A percentile compares a stretch with the other conserved stretches of the same genome.
phyloP scores from a whole-genome alignment of 2,113 vertebrate genomes.

The Todiramphus saurophagus region DNA sequence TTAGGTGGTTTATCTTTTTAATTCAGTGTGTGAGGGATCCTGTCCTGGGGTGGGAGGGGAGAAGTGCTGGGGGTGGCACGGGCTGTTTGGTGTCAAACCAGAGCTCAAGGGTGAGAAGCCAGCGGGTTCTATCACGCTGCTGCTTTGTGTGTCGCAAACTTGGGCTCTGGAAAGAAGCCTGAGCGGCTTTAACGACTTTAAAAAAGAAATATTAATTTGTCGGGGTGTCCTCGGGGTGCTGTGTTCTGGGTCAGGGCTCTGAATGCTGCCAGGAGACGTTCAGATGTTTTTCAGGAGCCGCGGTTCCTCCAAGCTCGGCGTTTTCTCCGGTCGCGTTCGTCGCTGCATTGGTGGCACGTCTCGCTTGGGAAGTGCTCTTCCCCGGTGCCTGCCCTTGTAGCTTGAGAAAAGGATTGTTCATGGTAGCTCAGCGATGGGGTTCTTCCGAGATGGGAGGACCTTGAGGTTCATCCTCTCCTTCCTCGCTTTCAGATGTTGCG shows the following conservation, averaged over 20 bases:
- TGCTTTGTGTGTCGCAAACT: fast-evolving
- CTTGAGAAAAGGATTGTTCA: neutral
- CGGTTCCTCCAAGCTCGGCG: neutral
- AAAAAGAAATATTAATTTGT: fast-evolving
- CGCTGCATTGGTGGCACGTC: fast-evolving
- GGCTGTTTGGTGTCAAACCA: neutral
- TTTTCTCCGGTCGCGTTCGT: fast-evolving
- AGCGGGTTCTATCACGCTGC: fast-evolving
- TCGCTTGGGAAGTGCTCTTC: fast-evolving
- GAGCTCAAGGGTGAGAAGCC: fast-evolving
- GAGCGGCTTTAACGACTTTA: fast-evolving
- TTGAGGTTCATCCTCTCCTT: fast-evolving
- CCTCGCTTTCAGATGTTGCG: fast-evolving
- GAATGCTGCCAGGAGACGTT: neutral
- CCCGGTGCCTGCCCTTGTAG: fast-evolving
- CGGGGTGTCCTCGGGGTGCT: fast-evolving
- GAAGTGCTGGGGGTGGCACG: neutral
- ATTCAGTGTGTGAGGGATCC: fast-evolving
- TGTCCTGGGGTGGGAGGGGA: fast-evolving
- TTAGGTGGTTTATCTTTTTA: neutral
- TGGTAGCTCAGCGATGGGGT: neutral
- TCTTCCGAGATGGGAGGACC: neutral
- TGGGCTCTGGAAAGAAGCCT: neutral
- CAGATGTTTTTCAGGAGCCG: neutral
- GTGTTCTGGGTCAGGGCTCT: fast-evolving